phyloP scores from a whole-genome alignment of 2,888 invertebrate species.

The Idaea dimidiata region DNA sequence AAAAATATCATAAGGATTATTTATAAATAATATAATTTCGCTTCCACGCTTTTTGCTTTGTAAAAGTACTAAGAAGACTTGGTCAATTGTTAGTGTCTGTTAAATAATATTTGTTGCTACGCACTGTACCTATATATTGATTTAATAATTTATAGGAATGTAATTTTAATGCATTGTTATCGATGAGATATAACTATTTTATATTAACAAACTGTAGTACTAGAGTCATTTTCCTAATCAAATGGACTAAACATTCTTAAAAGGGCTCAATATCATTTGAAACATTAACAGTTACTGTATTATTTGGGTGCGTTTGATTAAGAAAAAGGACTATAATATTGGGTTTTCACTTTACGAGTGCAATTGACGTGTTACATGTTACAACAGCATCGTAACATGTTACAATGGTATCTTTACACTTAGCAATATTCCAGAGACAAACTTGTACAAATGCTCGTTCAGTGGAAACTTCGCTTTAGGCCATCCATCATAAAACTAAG shows the following conservation, averaged over 20 bases:
- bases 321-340: too few relatives aligned
- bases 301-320: too few relatives aligned
- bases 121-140: constrained; percentile 4
- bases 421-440: too few relatives aligned
- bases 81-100: constrained; percentile 44
- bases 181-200: not conserved
- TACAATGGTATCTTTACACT: not conserved
- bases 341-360: not conserved
- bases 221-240: not conserved
- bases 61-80: constrained; percentile 22
- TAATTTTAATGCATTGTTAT: constrained; percentile 4
- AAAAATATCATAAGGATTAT: constrained; percentile 10
- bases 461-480: not conserved
- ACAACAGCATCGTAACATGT: too few relatives aligned
- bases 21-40: not conserved
- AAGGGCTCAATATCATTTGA: too few relatives aligned
- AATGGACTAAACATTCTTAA: not conserved
- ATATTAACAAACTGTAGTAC: not conserved
- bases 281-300: too few relatives aligned
- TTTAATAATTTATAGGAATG: not conserved
- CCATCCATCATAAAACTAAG: not conserved
- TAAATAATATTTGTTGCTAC: constrained; percentile 14
- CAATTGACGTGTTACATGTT: too few relatives aligned
- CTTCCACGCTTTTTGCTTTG: constrained; percentile 1
- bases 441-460: not conserved